These are phyloP conservation scores for Entosphenus tridentatus DNA, from an alignment of 2,113 vertebrate species.

Conservation along the genomic window DNA sequence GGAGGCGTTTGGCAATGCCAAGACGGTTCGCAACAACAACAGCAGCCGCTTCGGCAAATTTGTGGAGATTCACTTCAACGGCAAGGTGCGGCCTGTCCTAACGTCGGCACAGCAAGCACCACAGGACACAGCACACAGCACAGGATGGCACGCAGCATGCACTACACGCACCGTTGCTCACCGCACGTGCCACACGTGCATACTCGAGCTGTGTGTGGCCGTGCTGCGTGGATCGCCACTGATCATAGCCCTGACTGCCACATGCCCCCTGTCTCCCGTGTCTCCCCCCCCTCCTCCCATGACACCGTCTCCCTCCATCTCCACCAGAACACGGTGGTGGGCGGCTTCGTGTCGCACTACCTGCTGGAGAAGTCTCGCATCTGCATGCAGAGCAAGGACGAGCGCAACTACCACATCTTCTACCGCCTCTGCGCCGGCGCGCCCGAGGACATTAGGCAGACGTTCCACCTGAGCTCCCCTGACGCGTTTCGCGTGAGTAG, in stretches of 20 bases:
- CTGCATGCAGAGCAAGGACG: slow-evolving; percentile 70
- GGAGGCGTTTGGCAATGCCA: slow-evolving; percentile 90
- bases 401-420: slow-evolving; percentile 96
- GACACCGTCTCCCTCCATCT: slow-evolving; percentile 10
- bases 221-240: too few species aligned
- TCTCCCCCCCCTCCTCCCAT: background rate
- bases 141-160: too few species aligned
- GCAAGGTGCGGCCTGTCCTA: slow-evolving; percentile 35
- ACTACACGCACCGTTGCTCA: too few species aligned
- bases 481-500: slow-evolving; percentile 67
- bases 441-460: slow-evolving; percentile 60
- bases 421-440: slow-evolving; percentile 85
- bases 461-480: slow-evolving; percentile 58
- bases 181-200: too few species aligned
- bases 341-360: slow-evolving; percentile 93
- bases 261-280: background rate
- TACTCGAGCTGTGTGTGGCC: too few species aligned
- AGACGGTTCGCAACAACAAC: slow-evolving; percentile 94
- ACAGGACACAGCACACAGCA: too few species aligned
- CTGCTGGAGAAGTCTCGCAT: slow-evolving; percentile 95
- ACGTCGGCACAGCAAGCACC: too few species aligned
- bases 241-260: background rate
- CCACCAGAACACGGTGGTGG: slow-evolving; percentile 59
- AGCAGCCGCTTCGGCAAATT: slow-evolving; percentile 97
- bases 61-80: slow-evolving; percentile 91